Evolutionary conservation across 2,888 invertebrate species (phyloP).

Genomic region (Pterostichus niger): DNA sequence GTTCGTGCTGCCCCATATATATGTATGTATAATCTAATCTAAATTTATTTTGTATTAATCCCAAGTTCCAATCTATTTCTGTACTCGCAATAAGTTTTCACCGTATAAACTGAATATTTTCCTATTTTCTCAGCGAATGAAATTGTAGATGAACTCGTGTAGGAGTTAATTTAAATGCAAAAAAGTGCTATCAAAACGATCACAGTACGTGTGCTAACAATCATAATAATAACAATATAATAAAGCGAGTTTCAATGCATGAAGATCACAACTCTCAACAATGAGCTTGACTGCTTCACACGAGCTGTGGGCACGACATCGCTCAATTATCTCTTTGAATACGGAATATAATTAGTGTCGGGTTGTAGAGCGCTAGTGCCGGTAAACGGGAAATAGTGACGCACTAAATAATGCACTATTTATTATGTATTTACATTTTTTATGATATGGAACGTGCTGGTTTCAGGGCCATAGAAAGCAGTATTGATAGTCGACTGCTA

Average conservation of each 20-base stretch:
- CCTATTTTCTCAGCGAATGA: constrained; percentile 27
- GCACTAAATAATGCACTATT: constrained; percentile 61
- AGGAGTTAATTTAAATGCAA: constrained; percentile 41
- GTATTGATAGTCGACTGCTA: constrained; percentile 46
- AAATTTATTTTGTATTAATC: too few relatives aligned
- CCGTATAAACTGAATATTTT: constrained; percentile 34
- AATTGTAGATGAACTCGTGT: not conserved
- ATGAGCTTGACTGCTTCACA: constrained; percentile 37
- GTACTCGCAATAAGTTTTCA: not conserved
- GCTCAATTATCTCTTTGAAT: constrained; percentile 53
- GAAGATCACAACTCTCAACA: constrained; percentile 24
- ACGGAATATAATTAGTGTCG: constrained; percentile 49
- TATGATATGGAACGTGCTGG: constrained; percentile 55
- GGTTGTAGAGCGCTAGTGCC: constrained; percentile 17
- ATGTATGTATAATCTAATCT: too few relatives aligned
- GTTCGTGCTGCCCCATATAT: too few relatives aligned
- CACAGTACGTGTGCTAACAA: constrained; percentile 50
- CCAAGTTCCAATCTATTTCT: too few relatives aligned
- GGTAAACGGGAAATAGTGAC: constrained; percentile 62
- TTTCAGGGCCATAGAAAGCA: constrained; percentile 57
- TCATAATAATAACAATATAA: constrained; percentile 59
- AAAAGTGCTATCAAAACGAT: constrained; percentile 18
- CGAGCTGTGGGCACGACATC: constrained; percentile 34
- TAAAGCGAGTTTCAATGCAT: constrained; percentile 47
- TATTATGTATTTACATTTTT: constrained; percentile 61